Base-by-base conservation (phyloP, 2,113 vertebrate species). In the Ammospiza nelsoni region DNA sequence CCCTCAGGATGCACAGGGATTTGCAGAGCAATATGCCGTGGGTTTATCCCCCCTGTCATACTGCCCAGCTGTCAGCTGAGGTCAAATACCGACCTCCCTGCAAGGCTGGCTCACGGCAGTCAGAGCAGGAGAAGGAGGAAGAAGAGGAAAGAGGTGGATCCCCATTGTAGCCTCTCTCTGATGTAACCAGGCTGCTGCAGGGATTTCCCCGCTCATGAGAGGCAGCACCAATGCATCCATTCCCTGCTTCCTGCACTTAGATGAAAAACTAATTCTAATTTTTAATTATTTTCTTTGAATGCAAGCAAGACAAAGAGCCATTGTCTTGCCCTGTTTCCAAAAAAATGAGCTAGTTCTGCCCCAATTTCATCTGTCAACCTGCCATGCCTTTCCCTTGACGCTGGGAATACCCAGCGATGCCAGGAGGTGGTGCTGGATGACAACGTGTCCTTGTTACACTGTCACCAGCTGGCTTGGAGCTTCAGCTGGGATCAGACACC, bases 391-490 rank as follows among this genome's bases (percentile, higher is more conserved):
- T 61, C 73, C 54, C 68, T 14, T 83, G 80, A 44, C 63, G 65
- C 59, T 19, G 88, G 80, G 83, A 93, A 62, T 94, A 81, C 90
- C 73, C 37, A 0, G 5, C 1, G 3, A 87, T 12, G 76, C 94
- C 94, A 87, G 92, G 76, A 95, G 95, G 86, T 96, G 95, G 96
- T 92, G 94, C 94, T 95, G 92, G 73, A 72, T 48, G 85, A 87
- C 71, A 55, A 41, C 13, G 41, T 15, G 41, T 41, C 18, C 0
- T 1, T 24, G 39, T 73, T 3, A 16, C 59, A 48, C 4, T 3
- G 8, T 12, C 77, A 65, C n/a, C 41, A 4, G 2, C 55, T 1
- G 13, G 21, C 44, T 43, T 4, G 25, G 0, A 35, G 39, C 76
- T 69, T 10, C 49, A 31, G 28, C 12, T 6, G 5, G 23, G 33